These are phyloP conservation scores for Mesocricetus auratus DNA, from an alignment of 2,113 vertebrate species.

Conservation along the genomic window DNA sequence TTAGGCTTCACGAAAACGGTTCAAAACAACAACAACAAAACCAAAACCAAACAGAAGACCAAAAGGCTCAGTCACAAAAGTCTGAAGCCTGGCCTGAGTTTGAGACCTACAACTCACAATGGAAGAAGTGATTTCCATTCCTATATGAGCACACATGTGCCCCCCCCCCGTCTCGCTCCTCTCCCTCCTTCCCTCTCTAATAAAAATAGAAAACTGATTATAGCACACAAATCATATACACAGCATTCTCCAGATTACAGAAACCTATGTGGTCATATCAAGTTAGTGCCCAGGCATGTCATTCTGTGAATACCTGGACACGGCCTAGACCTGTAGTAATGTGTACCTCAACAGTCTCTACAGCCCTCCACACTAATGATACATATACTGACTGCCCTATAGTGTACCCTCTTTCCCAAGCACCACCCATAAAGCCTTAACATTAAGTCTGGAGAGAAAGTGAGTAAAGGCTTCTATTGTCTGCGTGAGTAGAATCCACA, in stretches of 20 bases:
- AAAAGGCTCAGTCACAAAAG: too few species aligned
- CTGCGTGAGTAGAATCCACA: neutral
- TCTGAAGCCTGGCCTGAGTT: neutral
- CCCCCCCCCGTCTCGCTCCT: too few species aligned
- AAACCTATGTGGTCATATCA: accelerated
- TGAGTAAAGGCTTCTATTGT: neutral
- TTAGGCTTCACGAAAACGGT: neutral
- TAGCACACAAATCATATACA: accelerated
- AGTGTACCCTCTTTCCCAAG: accelerated
- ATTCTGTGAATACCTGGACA: too few species aligned
- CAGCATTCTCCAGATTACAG: neutral
- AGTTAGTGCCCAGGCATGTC: neutral
- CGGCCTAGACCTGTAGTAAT: accelerated
- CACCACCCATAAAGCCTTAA: too few species aligned
- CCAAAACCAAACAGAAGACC: neutral
- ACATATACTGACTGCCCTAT: accelerated
- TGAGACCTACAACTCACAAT: neutral
- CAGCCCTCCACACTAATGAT: neutral
- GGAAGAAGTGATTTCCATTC: neutral
- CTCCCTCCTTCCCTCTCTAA: neutral
- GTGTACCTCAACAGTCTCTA: neutral
- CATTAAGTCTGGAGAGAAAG: neutral
- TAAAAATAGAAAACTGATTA: neutral
- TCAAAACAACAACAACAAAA: neutral
- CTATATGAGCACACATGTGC: too few species aligned